Conservation (phyloP, 2,797 vertebrate species). For the Nannoperca obscura region DNA sequence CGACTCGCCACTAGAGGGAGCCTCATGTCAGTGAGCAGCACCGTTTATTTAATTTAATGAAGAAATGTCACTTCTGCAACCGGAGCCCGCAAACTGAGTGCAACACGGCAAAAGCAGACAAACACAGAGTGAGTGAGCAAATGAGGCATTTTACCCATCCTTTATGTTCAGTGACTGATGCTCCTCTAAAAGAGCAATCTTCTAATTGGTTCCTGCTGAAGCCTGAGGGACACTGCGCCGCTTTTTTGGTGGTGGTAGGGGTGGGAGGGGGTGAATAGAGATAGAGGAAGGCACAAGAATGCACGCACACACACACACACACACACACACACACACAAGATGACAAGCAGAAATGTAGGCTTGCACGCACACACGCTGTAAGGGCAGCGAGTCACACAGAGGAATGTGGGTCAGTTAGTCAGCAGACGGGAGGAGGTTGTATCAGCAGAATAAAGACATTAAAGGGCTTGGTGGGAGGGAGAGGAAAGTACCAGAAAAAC, state of each 20-base stretch:
- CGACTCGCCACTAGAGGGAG: constrained; percentile 75
- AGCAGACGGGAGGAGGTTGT: constrained; percentile 81
- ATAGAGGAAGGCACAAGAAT: constrained; percentile 39
- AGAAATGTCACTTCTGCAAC: constrained; percentile 50
- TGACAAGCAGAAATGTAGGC: constrained; percentile 52
- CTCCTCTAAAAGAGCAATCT: constrained; percentile 59
- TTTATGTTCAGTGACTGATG: constrained; percentile 63
- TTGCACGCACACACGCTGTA: constrained; percentile 18
- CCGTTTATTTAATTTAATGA: constrained; percentile 41
- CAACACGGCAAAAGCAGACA: constrained; percentile 38
- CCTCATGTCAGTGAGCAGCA: constrained; percentile 20
- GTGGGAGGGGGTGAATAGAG: constrained; percentile 20
- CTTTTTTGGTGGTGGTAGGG: constrained; percentile 11
- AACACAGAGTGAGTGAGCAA: constrained; percentile 46
- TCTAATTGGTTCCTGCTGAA: constrained; percentile 67
- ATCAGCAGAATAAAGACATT: constrained; percentile 80
- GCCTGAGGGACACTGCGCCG: constrained; percentile 55
- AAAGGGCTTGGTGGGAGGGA: constrained; percentile 58
- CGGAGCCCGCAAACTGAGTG: constrained; percentile 34
- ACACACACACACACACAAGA: constrained; percentile 19
- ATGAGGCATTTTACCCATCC: constrained; percentile 62
- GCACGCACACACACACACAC: constrained; percentile 5
- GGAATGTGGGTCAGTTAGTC: constrained; percentile 85
- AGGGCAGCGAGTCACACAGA: constrained; percentile 68
- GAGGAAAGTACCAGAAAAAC: constrained; percentile 70